Evolutionary conservation across 2,113 vertebrate genomes (phyloP).

Genomic region (Paedocypris sp.): DNA sequence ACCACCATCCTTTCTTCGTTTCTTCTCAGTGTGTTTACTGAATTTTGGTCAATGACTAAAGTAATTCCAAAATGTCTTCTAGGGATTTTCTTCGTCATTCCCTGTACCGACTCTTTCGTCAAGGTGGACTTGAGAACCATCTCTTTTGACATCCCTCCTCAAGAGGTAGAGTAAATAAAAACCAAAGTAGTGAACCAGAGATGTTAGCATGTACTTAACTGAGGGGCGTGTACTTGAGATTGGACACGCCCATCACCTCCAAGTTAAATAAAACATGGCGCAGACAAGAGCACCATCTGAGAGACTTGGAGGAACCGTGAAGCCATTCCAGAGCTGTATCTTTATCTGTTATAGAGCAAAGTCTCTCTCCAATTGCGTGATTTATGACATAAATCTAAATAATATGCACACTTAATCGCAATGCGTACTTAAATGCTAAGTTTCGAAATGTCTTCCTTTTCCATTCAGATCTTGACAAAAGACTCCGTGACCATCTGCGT

Average conservation of each 20-base stretch:
- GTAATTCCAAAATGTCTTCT: neutral
- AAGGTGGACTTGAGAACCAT: constrained; percentile 94
- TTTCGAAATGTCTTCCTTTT: neutral
- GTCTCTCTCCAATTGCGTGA: too few relatives aligned
- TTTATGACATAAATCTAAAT: too few relatives aligned
- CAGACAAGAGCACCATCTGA: too few relatives aligned
- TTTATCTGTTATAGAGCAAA: too few relatives aligned
- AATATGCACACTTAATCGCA: neutral
- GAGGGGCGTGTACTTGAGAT: too few relatives aligned
- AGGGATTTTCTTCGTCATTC: constrained; percentile 90
- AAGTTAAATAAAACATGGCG: too few relatives aligned
- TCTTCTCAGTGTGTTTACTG: neutral
- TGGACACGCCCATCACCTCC: too few relatives aligned
- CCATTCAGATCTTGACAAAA: constrained; percentile 70
- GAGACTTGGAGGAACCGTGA: too few relatives aligned
- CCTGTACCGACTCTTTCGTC: constrained; percentile 84
- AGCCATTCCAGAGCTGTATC: too few relatives aligned
- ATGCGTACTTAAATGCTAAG: too few relatives aligned
- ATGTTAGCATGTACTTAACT: neutral
- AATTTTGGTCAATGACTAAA: neutral
- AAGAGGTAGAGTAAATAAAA: constrained; percentile 67
- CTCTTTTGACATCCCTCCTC: constrained; percentile 94
- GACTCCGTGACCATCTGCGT: constrained; percentile 75
- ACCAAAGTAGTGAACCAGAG: neutral
- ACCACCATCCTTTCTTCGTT: neutral